Base-by-base conservation (phyloP, 2,113 vertebrate species). In the Pygoscelis antarcticus region DNA sequence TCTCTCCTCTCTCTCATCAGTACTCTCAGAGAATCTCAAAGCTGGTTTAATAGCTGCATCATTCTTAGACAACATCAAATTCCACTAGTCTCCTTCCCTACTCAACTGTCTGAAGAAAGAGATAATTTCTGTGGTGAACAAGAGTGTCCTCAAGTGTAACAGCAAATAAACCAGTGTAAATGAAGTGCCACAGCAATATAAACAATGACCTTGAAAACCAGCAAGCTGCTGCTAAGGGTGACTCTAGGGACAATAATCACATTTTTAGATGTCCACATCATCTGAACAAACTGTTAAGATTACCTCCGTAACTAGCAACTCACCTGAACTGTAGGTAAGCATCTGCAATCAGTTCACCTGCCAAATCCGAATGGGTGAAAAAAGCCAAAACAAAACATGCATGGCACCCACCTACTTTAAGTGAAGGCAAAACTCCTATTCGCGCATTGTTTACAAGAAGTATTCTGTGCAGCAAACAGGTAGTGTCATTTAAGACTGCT, bases 81-180 rank as follows among this genome's bases (percentile, higher is more conserved):
- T 95, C 64, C 79, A 87, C 93, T 88, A 76, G 88, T 82, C 72
- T 95, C 90, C 80, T 86, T 93, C 65, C 46, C 91, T 94, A 94
- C 55, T 83, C 93, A 95, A 96, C 86, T 94, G 57, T 87, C 83
- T 87, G 90, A 96, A 90, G 87, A 90, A 96, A 90, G 72, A 90
- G 72, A 83, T 79, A 38, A 36, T 96, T 94, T 91, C 69, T 91
- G 83, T 54, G 89, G 92, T 47, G 89, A 96, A 91, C 83, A 78
- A 64, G 78, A 86, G 72, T 27, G 79, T 94, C 87, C 76, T 95
- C 81, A 82, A 97, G 90, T 95, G 68, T 71, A 97, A 89, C 76
- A 79, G 79, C 90, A 94, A 97, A 96, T 93, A 96, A 97, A 94
- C 85, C 79, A 57, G 70, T 81, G 83, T 74, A 96, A 93, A 87